Conservation (phyloP, 2,888 invertebrate species). For the Muschampia plurimacula region DNA sequence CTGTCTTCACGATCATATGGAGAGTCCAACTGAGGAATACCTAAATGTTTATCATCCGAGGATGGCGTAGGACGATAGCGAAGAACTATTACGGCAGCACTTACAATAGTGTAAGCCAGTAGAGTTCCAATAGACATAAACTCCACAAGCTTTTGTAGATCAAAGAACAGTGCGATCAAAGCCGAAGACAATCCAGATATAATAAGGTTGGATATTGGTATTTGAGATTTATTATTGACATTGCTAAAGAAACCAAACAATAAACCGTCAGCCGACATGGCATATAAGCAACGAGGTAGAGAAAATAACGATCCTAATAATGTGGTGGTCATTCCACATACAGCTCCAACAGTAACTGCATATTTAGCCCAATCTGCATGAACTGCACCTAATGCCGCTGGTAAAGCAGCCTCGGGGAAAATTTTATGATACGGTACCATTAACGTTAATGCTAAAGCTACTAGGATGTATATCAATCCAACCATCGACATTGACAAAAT, state of each 20-base stretch:
- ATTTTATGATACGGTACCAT: conserved; percentile 92
- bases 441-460: conserved; percentile 92
- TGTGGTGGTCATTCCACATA: conserved; percentile 97
- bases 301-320: conserved; percentile 94
- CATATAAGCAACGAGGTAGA: conserved; percentile 94
- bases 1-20: conserved; percentile 85
- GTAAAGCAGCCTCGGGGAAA: conserved; percentile 91
- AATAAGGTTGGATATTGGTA: conserved; percentile 91
- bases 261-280: conserved; percentile 96
- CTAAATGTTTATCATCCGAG: conserved; percentile 77
- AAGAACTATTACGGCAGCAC: conserved; percentile 94
- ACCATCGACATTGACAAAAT: conserved; percentile 92
- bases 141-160: conserved; percentile 95
- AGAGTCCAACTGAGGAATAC: conserved; percentile 74
- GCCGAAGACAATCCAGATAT: conserved; percentile 92
- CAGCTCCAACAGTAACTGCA: conserved; percentile 92
- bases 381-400: conserved; percentile 91
- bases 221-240: conserved; percentile 92
- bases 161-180: conserved; percentile 93
- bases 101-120: conserved; percentile 96
- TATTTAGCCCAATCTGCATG: conserved; percentile 94
- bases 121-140: conserved; percentile 97
- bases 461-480: conserved; percentile 92
- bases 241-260: conserved; percentile 92
- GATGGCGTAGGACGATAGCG: conserved; percentile 89